Conservation (phyloP, 2,888 invertebrate genomes). For the Hydrotaea cyrtoneurina region DNA sequence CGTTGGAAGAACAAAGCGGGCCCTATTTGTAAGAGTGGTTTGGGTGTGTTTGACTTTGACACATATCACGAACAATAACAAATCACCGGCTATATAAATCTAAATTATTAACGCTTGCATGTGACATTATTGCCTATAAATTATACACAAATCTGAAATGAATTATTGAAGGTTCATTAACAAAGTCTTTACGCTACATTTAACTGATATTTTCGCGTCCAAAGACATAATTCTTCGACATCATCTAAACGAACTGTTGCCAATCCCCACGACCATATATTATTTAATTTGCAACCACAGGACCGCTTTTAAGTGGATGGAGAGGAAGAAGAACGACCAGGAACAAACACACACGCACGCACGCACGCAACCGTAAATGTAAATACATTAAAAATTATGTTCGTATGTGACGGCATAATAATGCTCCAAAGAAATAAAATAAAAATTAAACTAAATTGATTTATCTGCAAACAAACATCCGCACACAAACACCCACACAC, state of each 20-base stretch:
- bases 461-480: slow-evolving; percentile 50
- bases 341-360: background rate
- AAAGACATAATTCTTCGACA: background rate
- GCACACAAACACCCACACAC: slow-evolving; percentile 30
- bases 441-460: slow-evolving; percentile 64
- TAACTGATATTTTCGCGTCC: background rate
- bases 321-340: background rate
- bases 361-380: background rate
- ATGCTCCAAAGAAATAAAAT: slow-evolving; percentile 57
- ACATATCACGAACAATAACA: too few species aligned
- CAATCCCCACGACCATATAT: slow-evolving; percentile 8
- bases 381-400: slow-evolving; percentile 47
- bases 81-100: too few species aligned
- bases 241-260: background rate
- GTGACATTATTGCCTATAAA: background rate
- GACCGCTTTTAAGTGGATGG: background rate
- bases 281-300: slow-evolving; percentile 13
- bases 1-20: too few species aligned
- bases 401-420: slow-evolving; percentile 46
- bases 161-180: slow-evolving; percentile 9
- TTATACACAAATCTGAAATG: background rate
- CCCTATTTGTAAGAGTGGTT: too few species aligned
- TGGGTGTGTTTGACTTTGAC: too few species aligned
- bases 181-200: background rate
- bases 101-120: too few species aligned